Evolutionary conservation across 2,113 vertebrate genomes (phyloP), one percentile per base, ranked within the genome.

Genomic region (Ifrita kowaldi): DNA sequence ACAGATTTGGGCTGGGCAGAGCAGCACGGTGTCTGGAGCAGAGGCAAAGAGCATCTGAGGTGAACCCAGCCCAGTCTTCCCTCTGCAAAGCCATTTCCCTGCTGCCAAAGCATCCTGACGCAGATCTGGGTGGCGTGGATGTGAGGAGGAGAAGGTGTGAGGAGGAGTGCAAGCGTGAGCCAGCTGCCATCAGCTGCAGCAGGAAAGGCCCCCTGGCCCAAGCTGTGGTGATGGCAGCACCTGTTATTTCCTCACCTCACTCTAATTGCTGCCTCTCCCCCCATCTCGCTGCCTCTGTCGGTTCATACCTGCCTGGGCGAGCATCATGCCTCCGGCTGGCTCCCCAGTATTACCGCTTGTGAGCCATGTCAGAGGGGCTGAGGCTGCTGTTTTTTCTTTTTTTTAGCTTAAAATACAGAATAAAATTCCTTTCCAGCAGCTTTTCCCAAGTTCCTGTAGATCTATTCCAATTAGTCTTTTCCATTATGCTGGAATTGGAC

Each of bases 391-490:
- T 70, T 77, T 63, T n/a, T 16, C 16, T 71, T 64, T 63, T 78
- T 82, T 55, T 50, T 9, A 70, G 32, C 47, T 88, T 57, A 49
- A 83, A 86, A 46, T 39, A 55, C 56, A 80, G 76, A 73, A 84
- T 83, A 75, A 77, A 60, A 89, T 73, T 82, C 33, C 42, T 47
- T 89, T 77, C 27, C 64, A 33, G 47, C 30, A 81, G 70, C 71
- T 94, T 91, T 75, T 50, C 93, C 90, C 88, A 91, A 60, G 75
- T 68, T 93, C 80, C 56, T 2, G 4, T 77, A 84, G 95, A 93
- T 96, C 94, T 88, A 88, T 96, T 91, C 94, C 89, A 94, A 86
- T 93, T 86, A 96, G 78, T 88, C 33, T 60, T 47, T 76, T 71
- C 42, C 39, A 16, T 89, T 83, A 83, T 3, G 16, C 0, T 56